phyloP scores from a whole-genome alignment of 2,888 invertebrate species.

The Luperina nickerlii region DNA sequence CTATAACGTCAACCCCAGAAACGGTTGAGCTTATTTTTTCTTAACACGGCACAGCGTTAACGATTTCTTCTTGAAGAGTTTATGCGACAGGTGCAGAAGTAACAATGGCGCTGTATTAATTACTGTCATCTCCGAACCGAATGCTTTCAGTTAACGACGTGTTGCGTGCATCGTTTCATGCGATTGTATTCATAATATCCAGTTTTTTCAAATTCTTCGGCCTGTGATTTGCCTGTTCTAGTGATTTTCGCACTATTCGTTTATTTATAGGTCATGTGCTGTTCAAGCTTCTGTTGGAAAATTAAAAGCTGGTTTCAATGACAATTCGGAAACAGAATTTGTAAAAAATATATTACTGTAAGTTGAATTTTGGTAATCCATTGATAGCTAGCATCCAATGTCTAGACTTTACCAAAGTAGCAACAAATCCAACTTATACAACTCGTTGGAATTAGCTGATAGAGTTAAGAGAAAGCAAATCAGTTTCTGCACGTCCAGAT shows the following conservation, averaged over 20 bases:
- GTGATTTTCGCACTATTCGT: constrained; percentile 14
- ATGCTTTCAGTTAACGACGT: constrained; percentile 45
- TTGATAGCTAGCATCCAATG: neutral
- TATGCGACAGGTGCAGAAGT: constrained; percentile 56
- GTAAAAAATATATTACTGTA: neutral
- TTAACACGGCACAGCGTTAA: neutral
- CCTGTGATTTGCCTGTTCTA: constrained; percentile 23
- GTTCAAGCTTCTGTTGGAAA: neutral
- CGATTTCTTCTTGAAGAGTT: constrained; percentile 49
- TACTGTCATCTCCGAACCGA: constrained; percentile 48
- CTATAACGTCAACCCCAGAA: constrained; percentile 23
- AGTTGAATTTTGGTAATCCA: neutral
- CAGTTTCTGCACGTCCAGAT: neutral
- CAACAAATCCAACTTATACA: neutral
- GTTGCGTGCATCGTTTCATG: constrained; percentile 56
- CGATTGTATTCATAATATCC: constrained; percentile 43
- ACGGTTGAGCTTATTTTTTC: constrained; percentile 16
- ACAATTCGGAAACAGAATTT: neutral
- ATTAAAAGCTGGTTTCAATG: neutral
- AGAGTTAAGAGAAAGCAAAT: neutral
- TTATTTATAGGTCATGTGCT: constrained; percentile 21
- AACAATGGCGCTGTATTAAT: constrained; percentile 62
- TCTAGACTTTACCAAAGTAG: neutral
- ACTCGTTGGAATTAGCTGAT: neutral
- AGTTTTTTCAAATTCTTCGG: constrained; percentile 46